Base-by-base conservation (phyloP, 2,888 invertebrate species). In the Ferrisia virgata region DNA sequence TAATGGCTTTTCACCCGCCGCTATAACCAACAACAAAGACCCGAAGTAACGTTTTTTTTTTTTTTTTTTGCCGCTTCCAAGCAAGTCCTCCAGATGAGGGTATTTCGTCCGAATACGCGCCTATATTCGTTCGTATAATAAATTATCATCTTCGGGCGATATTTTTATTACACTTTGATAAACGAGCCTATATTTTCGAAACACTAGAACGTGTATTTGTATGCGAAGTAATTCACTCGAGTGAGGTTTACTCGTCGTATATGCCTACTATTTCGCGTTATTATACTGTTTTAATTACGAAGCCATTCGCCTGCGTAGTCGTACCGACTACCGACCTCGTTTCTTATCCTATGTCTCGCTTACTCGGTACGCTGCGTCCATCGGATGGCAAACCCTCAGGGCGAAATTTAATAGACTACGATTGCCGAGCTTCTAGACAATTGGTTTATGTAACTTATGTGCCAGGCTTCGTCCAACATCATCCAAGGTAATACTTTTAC, bases 111-210 rank as follows among this genome's bases (percentile, higher is more conserved):
- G 15, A 15, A 5, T 2, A 64, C 64, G 64, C 64, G 2, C 28
- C 64, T 64, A 11, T 15, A 13, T 47, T 47, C 47, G 47, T 47
- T n/a, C n/a, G 47, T 40, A 40, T 64, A 64, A 28, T 64, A 28
- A 64, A 64, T 64, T 64, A 64, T n/a, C n/a, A n/a, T 64, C 64
- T 28, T 3, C 28, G 28, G 28, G 64, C 25, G 64, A 64, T 64
- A 64, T 64, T 64, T 64, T 64, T 64, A 64, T 64, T 64, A 64
- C 13, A 64, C 15, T 25, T 64, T 64, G 64, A 64, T 64, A 64
- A 64, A 64, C 64, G 64, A 64, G 28, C 28, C 15, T 64, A 64
- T n/a, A n/a, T n/a, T n/a, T n/a, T 64, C 64, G 64, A 64, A 64
- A 64, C 28, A 15, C n/a, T n/a, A n/a, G n/a, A n/a, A n/a, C n/a